Base-by-base conservation (phyloP, 2,888 invertebrate species). In the Eupithecia subfuscata region DNA sequence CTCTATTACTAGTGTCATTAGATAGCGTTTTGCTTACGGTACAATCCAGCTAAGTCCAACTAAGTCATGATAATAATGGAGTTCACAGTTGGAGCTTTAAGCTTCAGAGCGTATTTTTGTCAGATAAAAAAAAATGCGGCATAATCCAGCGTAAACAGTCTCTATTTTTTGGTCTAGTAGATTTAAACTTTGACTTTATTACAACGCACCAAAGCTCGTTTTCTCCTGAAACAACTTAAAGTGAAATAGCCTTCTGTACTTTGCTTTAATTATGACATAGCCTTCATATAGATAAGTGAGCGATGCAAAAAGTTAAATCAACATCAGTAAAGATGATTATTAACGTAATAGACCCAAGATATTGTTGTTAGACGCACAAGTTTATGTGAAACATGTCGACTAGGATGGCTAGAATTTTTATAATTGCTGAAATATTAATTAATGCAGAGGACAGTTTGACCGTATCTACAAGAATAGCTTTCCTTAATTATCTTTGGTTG, bases 261-360 rank as follows among this genome's bases (percentile, higher is more conserved):
- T 82, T 81, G 79, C 81, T 84, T 85, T 85, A 85, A 86, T 87
- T 82, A 84, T 84, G 81, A 83, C 82, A 84, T 85, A 80, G 83
- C 83, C 84, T 85, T 85, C 82, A 75, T 79, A 75, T 67, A 79
- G 79, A 79, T 78, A 79, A 80, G 79, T 79, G 78, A 73, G 76
- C 73, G 76, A 74, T 78, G 78, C 63, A 81, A 81, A 79, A 79
- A 80, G 73, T 76, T 75, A 71, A 79, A 78, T 77, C 73, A 76
- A 76, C 80, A 74, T 76, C 73, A 73, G 77, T 78, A 77, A 75
- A 75, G 79, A 78, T 80, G 75, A 75, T 82, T 78, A 78, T 75
- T 72, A 72, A 71, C 69, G 74, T 82, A 78, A 79, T 79, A 73
- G 74, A 78, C 74, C 73, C 65, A 37, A 76, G 70, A 75, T 73